Evolutionary conservation across 1,140 invertebrate species (phyloP).

Genomic region (Cotesia glomerata): DNA sequence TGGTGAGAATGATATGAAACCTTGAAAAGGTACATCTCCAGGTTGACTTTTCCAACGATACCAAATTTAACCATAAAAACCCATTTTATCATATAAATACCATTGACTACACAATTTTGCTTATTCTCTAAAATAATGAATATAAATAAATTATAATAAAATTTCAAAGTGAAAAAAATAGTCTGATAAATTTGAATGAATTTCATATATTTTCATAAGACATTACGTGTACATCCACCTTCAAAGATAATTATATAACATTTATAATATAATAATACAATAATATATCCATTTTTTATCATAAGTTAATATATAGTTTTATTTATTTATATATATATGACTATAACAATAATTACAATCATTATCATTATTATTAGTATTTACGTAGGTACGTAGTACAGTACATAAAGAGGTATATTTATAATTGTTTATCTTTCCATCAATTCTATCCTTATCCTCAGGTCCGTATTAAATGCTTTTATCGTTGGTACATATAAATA

Average conservation of each 20-base stretch:
- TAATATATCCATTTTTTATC: conserved; percentile 24
- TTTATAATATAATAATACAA: conserved; percentile 44
- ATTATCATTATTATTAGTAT: conserved; percentile 34
- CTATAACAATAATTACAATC: conserved; percentile 16
- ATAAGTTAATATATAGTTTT: no score
- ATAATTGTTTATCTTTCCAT: conserved; percentile 16
- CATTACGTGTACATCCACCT: conserved; percentile 53
- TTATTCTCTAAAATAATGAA: no score
- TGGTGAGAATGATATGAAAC: no score
- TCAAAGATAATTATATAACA: conserved; percentile 49
- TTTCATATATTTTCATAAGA: conserved; percentile 47
- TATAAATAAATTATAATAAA: no score
- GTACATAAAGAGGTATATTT: conserved; percentile 26
- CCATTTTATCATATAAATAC: no score
- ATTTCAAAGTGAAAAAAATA: no score
- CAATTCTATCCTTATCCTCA: background rate
- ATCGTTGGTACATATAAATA: background rate
- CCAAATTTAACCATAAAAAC: no score
- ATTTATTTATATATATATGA: conserved; percentile 6
- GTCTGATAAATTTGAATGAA: conserved; percentile 6
- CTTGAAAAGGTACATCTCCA: no score
- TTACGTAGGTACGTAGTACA: conserved; percentile 31
- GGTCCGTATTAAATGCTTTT: background rate
- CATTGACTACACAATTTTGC: no score
- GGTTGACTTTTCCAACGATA: no score